phyloP scores from a whole-genome alignment of 2,888 invertebrate genomes.

The Seladonia tumulorum region DNA sequence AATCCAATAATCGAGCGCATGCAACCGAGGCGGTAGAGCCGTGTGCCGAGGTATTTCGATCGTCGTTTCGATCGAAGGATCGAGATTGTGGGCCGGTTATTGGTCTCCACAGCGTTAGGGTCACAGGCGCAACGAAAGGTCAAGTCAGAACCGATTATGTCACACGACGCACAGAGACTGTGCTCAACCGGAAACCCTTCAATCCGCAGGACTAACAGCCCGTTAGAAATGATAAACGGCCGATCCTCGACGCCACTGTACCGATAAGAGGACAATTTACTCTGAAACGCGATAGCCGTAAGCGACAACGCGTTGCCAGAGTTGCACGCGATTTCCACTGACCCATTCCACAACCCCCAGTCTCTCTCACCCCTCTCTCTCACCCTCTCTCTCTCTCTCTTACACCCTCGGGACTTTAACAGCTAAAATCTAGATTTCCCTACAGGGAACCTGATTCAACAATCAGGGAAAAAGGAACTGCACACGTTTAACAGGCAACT shows the following conservation, averaged over 20 bases:
- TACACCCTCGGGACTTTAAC: not conserved
- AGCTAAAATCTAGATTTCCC: conserved; percentile 2
- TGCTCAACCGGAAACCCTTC: not conserved
- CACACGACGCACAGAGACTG: not conserved
- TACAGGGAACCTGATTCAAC: conserved; percentile 13
- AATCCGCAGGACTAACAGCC: conserved; percentile 15
- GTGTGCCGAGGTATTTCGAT: not conserved
- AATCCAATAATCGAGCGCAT: not conserved
- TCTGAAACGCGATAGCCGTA: conserved; percentile 32
- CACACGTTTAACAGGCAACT: not conserved
- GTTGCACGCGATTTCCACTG: conserved; percentile 27
- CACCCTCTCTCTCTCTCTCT: not conserved
- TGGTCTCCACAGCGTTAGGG: not conserved
- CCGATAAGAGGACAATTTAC: conserved; percentile 25
- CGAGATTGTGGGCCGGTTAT: not conserved
- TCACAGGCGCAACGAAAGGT: not conserved
- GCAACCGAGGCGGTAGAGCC: not conserved
- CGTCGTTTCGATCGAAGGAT: not conserved
- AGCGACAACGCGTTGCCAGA: conserved; percentile 22
- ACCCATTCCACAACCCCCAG: not conserved
- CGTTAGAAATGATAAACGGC: conserved; percentile 17
- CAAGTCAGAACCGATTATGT: conserved; percentile 7
- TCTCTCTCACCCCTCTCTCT: not conserved
- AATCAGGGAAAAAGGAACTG: not conserved
- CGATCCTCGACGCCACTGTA: conserved; percentile 25